phyloP scores from a whole-genome alignment of 2,797 vertebrate genomes.

The Paedocypris micromegethes region DNA sequence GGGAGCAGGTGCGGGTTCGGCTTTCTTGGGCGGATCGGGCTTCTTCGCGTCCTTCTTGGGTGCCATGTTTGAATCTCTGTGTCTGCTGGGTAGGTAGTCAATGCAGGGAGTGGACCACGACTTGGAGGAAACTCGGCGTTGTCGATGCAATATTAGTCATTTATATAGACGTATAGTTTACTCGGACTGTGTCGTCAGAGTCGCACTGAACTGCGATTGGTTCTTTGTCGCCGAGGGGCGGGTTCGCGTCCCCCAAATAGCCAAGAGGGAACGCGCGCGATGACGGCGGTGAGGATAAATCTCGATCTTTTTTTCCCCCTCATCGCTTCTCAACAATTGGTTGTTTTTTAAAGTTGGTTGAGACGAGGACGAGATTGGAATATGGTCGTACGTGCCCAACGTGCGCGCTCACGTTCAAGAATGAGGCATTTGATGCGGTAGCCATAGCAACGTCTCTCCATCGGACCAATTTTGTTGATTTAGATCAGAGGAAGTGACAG shows the following conservation, averaged over 20 bases:
- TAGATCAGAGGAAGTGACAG: no score
- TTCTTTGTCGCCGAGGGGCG: slow-evolving; percentile 49
- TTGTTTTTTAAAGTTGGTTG: no score
- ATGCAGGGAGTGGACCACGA: slow-evolving; percentile 61
- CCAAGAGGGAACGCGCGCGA: slow-evolving; percentile 39
- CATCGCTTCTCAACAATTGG: no score
- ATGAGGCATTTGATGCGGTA: no score
- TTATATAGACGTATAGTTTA: slow-evolving; percentile 72
- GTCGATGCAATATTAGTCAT: slow-evolving; percentile 55
- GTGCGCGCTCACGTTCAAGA: no score
- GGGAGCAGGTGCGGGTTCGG: slow-evolving; percentile 41
- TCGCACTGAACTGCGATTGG: slow-evolving; percentile 61
- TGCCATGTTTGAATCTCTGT: slow-evolving; percentile 65
- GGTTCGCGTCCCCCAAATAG: slow-evolving; percentile 61
- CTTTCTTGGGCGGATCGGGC: slow-evolving; percentile 48
- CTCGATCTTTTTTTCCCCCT: neutral
- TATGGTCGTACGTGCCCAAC: no score
- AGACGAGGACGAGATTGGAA: no score
- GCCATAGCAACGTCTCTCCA: no score
- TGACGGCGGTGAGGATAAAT: slow-evolving; percentile 24
- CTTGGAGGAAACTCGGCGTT: slow-evolving; percentile 69
- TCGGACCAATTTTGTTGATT: no score
- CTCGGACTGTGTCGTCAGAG: slow-evolving; percentile 54
- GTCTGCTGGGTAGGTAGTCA: slow-evolving; percentile 57
- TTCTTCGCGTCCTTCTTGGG: slow-evolving; percentile 75